Conservation (phyloP, 2,797 vertebrate species). For the Tinamus major region DNA sequence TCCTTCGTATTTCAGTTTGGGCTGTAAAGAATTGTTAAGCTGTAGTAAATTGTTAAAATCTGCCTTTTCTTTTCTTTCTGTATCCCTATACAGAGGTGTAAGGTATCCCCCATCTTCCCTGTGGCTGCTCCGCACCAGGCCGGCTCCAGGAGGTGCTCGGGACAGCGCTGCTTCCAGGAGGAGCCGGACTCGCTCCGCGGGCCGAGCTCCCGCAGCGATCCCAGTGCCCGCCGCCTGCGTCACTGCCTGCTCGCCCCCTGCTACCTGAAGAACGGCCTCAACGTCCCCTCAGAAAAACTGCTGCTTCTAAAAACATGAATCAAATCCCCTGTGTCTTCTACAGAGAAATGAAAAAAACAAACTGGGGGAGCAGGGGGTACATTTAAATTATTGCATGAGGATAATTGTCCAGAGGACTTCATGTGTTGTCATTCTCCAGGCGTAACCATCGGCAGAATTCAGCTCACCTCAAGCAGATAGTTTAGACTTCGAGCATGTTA, state of each 20-base stretch:
- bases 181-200: not conserved
- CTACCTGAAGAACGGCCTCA: not conserved
- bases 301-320: not conserved
- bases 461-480: not conserved
- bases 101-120: not conserved
- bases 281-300: not conserved
- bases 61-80: not conserved
- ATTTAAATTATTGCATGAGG: not conserved
- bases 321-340: not conserved
- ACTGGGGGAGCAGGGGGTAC: not conserved
- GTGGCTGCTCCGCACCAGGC: not conserved
- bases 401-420: not conserved
- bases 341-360: not conserved
- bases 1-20: not conserved
- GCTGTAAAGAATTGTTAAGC: not conserved
- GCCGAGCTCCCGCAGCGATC: accelerated
- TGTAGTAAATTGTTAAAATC: not conserved
- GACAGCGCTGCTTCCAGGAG: not conserved
- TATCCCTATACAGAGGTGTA: not conserved
- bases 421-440: not conserved
- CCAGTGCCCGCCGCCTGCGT: not conserved
- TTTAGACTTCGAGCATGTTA: not conserved
- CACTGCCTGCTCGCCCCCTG: not conserved
- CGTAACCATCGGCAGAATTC: not conserved
- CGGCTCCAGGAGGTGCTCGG: not conserved